Evolutionary conservation across 1,140 invertebrate genomes (phyloP), one percentile per base, ranked within the genome.

Genomic region (Protaetia brevitarsis): DNA sequence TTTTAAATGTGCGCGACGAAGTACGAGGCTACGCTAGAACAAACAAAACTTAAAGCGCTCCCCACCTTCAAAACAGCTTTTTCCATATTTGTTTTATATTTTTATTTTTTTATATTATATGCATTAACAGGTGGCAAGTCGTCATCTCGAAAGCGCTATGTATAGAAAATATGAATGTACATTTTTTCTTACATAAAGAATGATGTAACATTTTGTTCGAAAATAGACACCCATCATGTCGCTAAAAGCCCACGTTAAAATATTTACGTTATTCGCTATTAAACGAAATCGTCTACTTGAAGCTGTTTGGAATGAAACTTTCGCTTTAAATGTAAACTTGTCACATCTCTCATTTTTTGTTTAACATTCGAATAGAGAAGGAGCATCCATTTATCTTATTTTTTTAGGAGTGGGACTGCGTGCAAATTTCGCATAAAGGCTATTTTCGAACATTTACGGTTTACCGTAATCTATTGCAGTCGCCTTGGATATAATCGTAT

Each of bases 401-500:
- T 45, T 23, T 51, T 51, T 23, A 23, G n/a, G n/a, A 21, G 21
- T 51, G 19, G 41, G 19, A 23, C 41, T 51, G 41, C 26, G 41
- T 51, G 41, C 41, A 51, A 51, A 51, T 7, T 51, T 34, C 13
- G 31, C 26, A n/a, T n/a, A n/a, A n/a, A n/a, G n/a, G 41, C 41
- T 51, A 51, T 51, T 51, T 51, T 23, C 26, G 41, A 23, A 23
- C 16, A 0, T 16, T 51, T n/a, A n/a, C n/a, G 19, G 41, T 51
- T 19, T 45, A 23, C 26, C 26, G 41, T 19, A 51, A 51, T n/a
- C 1, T 11, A 34, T 34, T 34, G 13, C 1, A 34, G 1, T 34
- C 1, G 13, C 8, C 8, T 34, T 6, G 5, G 31, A 2, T 2
- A 5, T 34, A 34, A 8, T 34, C 1, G 5, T 11, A 34, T 11